Evolutionary conservation across 2,113 vertebrate species (phyloP), one percentile per base, ranked within the genome.

Genomic region (Oenanthe melanoleuca): DNA sequence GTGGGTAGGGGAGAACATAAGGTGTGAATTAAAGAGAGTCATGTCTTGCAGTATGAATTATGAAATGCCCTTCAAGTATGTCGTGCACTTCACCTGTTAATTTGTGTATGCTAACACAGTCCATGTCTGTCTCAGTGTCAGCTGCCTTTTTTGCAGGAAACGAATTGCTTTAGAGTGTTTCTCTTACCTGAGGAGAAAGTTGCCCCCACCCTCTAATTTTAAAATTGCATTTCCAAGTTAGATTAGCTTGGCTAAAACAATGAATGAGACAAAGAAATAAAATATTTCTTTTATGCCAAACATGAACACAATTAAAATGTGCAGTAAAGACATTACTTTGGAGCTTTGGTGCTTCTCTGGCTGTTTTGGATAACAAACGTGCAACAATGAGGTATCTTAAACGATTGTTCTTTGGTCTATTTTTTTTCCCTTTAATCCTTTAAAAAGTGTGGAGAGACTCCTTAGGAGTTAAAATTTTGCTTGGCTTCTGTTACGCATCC

Each of bases 391-490:
- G 52, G 49, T 24, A 18, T 42, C 69, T 91, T 59, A 71, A 67
- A 53, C 0, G 8, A 85, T 87, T 92, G 47, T 59, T 87, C 65
- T 78, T 38, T 16, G 6, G 18, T 85, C 11, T n/a, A 4, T 53
- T 65, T 74, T 63, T 65, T 77, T 38, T 14, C 9, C 4, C 21
- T 60, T 95, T 67, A 53, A 61, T 85, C 75, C 53, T 75, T 86
- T 70, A 55, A 28, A 77, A 85, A 75, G n/a, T 25, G 23, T 3
- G 1, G 47, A 70, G 60, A 85, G 52, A 24, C 31, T 92, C 19
- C 37, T 78, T 28, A 88, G 75, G 71, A 95, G 78, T 91, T 89
- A 95, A 92, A 74, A 49, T 73, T 92, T 89, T 80, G 42, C 60
- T 74, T 67, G 80, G 64, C 20, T 81, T 78, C 61, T 88, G 5